Percentiles rank a stretch among this genome's conserved stretches.
These are phyloP conservation scores for Oceanites oceanicus DNA, from an alignment of 2,113 vertebrate species.

Conservation along the genomic window DNA sequence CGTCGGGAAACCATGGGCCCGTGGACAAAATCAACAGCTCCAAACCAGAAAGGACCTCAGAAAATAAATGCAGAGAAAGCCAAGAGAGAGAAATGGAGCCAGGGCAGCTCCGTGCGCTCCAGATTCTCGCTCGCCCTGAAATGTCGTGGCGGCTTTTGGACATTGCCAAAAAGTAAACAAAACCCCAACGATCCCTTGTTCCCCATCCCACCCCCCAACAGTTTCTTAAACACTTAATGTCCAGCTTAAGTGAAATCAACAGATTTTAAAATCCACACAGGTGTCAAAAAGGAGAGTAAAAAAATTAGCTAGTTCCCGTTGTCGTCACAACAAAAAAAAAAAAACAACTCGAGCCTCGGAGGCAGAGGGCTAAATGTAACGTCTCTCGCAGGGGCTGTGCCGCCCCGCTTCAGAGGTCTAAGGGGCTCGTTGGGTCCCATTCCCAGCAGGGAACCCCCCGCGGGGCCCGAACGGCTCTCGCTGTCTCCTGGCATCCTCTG, in stretches of 20 bases:
- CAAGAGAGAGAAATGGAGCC: background rate
- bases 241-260: constrained; percentile 66
- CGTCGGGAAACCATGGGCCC: background rate
- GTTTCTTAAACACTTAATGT: constrained; percentile 57
- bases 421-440: background rate
- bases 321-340: background rate
- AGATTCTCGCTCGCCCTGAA: background rate
- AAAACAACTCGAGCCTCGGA: background rate
- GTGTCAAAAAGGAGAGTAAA: background rate
- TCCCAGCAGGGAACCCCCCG: background rate
- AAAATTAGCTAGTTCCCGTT: background rate
- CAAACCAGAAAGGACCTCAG: background rate
- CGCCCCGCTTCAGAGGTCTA: background rate
- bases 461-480: accelerated
- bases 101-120: background rate
- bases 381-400: background rate
- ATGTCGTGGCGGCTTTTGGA: background rate
- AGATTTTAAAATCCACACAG: background rate
- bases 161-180: constrained; percentile 32
- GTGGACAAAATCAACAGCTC: background rate
- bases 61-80: constrained; percentile 18
- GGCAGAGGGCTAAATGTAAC: background rate
- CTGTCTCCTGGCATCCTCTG: background rate
- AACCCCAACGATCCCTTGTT: background rate
- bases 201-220: background rate